Evolutionary conservation across 37 sponge, comb jelly and placozoan species (phyloP).

Genomic region (Ephydatia muelleri): DNA sequence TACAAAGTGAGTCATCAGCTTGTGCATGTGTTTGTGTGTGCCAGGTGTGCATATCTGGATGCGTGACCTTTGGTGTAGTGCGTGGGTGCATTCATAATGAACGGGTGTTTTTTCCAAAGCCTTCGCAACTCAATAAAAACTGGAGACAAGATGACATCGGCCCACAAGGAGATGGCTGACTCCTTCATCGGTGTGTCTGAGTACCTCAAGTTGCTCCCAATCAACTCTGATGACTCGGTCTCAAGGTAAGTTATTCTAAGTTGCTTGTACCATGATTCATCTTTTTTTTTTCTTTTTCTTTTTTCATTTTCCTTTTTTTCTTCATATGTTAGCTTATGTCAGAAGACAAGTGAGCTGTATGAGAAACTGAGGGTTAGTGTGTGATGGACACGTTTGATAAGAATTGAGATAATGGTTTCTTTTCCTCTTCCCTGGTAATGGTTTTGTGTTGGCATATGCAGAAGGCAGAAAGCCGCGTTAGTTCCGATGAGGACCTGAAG

Average conservation of each 20-base stretch:
- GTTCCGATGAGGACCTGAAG: constrained; percentile 93
- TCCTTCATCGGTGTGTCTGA: constrained; percentile 63
- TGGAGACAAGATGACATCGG: constrained; percentile 49
- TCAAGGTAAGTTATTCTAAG: constrained; percentile 43
- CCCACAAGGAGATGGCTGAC: constrained; percentile 81
- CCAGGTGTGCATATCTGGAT: neutral
- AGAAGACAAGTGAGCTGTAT: constrained; percentile 72
- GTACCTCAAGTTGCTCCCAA: constrained; percentile 40
- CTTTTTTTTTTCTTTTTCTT: constrained; percentile 5
- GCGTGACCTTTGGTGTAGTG: constrained; percentile 47
- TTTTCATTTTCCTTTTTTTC: neutral
- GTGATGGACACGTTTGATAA: too few relatives aligned
- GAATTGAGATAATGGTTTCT: neutral
- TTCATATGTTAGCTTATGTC: constrained; percentile 53
- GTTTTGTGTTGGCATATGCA: constrained; percentile 11
- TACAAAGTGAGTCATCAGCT: constrained; percentile 56
- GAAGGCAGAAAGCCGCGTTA: constrained; percentile 90
- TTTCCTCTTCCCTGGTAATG: neutral
- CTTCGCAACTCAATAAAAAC: constrained; percentile 55
- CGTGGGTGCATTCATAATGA: neutral
- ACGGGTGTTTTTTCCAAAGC: constrained; percentile 24
- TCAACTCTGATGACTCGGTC: constrained; percentile 56
- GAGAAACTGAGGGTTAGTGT: constrained; percentile 81
- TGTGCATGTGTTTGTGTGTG: neutral
- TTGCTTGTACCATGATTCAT: neutral